Base-by-base conservation (phyloP, 2,888 invertebrate genomes). In the Salticus scenicus region DNA sequence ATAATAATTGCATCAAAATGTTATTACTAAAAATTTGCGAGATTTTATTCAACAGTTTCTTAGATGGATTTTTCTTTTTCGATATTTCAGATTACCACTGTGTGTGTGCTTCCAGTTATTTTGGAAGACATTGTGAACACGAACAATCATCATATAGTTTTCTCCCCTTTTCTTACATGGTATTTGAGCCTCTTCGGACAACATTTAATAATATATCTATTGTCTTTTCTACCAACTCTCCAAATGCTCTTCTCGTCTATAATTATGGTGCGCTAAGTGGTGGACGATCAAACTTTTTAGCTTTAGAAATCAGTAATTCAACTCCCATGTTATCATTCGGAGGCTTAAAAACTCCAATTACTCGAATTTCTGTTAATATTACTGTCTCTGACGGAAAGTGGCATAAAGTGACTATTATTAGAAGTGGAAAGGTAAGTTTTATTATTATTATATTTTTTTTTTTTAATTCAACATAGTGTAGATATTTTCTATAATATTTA, bases 111-210 rank as follows among this genome's bases (percentile, higher is more conserved):
- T 95, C 96, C 89, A 97, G 96, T 14, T 92, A 90, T 89, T 97
- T 97, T 90, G 98, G 98, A 10, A 93, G 95, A 51, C 96, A 96
- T 90, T 98, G 98, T 91, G 97, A 98, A n/a, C n/a, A n/a, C n/a
- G n/a, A n/a, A 91, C 94, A 95, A 89, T 95, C 96, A 0, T 97
- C 97, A 0, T 96, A 94, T 90, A 97, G 98, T 24, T 98, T 98
- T 91, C 94, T 94, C 78, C 96, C 96, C 89, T 92, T 97, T 0
- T 98, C 98, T 0, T 98, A 94, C 91, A 96, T 97, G 95, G 94
- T 95, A 31, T 98, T 97, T 91, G 94, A 95, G 1, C 93, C 96
- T 0, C 91, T 98, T 88, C 96, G 97, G 90, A 94, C 96, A 0
- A 95, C 95, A 70, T 97, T 96, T 1, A 98, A 98, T 91, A 97